A percentile compares a stretch with the other conserved stretches of the same genome.
These are phyloP conservation scores for Donacobius atricapilla DNA, from an alignment of 2,113 vertebrate genomes.

Conservation along the genomic window DNA sequence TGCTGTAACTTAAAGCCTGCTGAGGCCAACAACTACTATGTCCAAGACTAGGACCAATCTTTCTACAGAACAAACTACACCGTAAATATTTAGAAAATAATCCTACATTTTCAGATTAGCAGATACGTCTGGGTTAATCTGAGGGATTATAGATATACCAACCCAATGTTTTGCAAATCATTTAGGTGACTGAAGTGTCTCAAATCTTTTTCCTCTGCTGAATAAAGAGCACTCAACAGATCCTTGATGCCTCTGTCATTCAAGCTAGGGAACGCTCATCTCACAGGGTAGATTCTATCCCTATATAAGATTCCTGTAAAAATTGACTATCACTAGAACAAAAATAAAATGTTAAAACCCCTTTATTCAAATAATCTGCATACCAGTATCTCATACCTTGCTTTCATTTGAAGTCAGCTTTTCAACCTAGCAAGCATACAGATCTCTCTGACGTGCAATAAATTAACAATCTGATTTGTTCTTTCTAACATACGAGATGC, in stretches of 20 bases:
- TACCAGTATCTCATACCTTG: not conserved
- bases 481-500: not conserved
- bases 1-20: not conserved
- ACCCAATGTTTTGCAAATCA: slow-evolving; percentile 37
- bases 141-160: slow-evolving; percentile 20
- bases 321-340: slow-evolving; percentile 46
- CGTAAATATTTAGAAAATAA: not conserved
- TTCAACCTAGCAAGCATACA: not conserved
- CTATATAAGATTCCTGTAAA: slow-evolving; percentile 40
- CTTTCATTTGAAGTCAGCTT: not conserved
- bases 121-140: not conserved
- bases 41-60: not conserved
- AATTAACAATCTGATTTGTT: not conserved
- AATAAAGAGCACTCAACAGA: slow-evolving; percentile 29
- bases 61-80: not conserved
- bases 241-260: slow-evolving; percentile 40
- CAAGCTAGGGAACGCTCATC: slow-evolving; percentile 19
- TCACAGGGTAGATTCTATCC: slow-evolving; percentile 8
- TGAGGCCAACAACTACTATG: not conserved
- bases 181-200: slow-evolving; percentile 42
- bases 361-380: not conserved
- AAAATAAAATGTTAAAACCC: slow-evolving; percentile 11
- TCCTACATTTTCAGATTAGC: slow-evolving; percentile 10
- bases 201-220: slow-evolving; percentile 32
- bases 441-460: not conserved